A percentile compares a stretch with the other conserved stretches of the same genome.
Evolutionary conservation across 2,113 vertebrate species (phyloP).

Genomic region (human (Homo sapiens)): GRCh38 chr7:25708501-25709000

Average conservation of each 20-base stretch:
- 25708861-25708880: background rate
- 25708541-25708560: background rate
- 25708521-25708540: background rate
- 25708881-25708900: background rate
- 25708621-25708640: background rate
- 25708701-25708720: background rate
- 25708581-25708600: background rate
- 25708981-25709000: background rate
- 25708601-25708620: background rate
- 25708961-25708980: background rate
- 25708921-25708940: background rate
- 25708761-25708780: background rate
- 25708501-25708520: background rate
- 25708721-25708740: background rate
- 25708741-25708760: constrained; percentile 12
- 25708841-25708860: background rate
- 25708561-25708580: background rate
- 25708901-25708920: background rate
- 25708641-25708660: background rate
- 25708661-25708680: background rate
- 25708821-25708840: background rate
- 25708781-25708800: background rate
- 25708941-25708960: fast-evolving
- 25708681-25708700: background rate
- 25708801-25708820: background rate